phyloP scores from a whole-genome alignment of 2,797 vertebrate species.

The Taenioides sp. region DNA sequence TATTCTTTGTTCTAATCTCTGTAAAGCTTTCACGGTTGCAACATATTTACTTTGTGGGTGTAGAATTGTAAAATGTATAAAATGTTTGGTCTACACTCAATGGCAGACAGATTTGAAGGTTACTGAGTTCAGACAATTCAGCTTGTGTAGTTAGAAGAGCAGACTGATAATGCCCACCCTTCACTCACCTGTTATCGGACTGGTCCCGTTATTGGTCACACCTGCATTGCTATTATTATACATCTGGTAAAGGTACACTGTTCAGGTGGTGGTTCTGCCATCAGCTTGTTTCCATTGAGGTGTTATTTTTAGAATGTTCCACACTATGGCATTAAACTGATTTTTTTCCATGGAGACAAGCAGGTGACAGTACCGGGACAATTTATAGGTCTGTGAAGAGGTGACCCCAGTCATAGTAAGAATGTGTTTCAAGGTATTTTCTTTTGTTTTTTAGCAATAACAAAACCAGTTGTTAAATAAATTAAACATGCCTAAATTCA shows the following conservation, averaged over 20 bases:
- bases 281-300: too few species aligned
- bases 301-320: too few species aligned
- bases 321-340: too few species aligned
- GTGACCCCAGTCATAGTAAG: too few species aligned
- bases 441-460: too few species aligned
- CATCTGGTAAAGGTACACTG: neutral
- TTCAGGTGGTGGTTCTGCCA: too few species aligned
- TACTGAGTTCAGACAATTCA: slow-evolving; percentile 31
- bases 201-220: slow-evolving; percentile 13
- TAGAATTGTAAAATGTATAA: slow-evolving; percentile 18
- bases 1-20: slow-evolving; percentile 3
- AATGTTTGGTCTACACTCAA: slow-evolving; percentile 8
- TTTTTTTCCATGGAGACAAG: too few species aligned
- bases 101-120: slow-evolving; percentile 15
- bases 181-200: slow-evolving; percentile 38
- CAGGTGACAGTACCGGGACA: too few species aligned
- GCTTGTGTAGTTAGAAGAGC: slow-evolving; percentile 7
- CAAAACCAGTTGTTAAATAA: too few species aligned
- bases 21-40: slow-evolving; percentile 1
- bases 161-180: slow-evolving; percentile 16
- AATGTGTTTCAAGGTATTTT: too few species aligned
- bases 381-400: too few species aligned
- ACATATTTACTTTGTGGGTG: slow-evolving; percentile 51
- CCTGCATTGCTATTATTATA: slow-evolving; percentile 16
- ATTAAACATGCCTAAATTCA: too few species aligned